Evolutionary conservation across 2,888 invertebrate genomes (phyloP).

Genomic region (Plebejus argus): DNA sequence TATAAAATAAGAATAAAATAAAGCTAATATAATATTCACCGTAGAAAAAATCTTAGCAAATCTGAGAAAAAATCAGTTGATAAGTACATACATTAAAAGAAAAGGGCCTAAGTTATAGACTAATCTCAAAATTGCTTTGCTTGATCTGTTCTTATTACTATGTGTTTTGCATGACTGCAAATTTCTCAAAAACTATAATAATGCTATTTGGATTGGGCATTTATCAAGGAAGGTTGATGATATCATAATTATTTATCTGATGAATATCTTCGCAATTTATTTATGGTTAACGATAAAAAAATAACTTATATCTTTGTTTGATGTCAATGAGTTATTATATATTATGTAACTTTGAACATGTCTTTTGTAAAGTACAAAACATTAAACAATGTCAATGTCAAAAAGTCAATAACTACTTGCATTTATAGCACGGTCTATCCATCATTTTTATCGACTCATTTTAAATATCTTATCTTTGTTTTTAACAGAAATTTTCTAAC

Average conservation of each 20-base stretch:
- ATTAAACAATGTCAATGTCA: not conserved
- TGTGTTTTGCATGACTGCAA: not conserved
- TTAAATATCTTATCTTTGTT: conserved; percentile 3
- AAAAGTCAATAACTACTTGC: not conserved
- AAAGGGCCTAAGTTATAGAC: not conserved
- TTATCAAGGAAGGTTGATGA: too few species aligned
- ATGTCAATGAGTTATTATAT: not conserved
- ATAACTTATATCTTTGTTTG: too few species aligned
- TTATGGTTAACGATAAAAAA: too few species aligned
- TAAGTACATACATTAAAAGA: not conserved
- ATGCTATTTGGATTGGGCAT: too few species aligned
- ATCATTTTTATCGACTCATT: not conserved
- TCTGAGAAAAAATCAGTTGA: not conserved
- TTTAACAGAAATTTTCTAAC: too few species aligned
- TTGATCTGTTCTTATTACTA: not conserved
- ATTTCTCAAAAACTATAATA: not conserved
- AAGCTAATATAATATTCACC: not conserved
- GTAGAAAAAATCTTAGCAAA: not conserved
- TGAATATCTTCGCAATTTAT: too few species aligned
- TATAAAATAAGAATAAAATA: not conserved
- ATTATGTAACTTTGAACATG: not conserved
- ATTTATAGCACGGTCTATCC: not conserved
- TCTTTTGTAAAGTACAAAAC: not conserved
- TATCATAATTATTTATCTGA: too few species aligned
- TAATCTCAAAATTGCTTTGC: too few species aligned